Conservation (phyloP, 2,113 vertebrate species). For the Equus quagga region DNA sequence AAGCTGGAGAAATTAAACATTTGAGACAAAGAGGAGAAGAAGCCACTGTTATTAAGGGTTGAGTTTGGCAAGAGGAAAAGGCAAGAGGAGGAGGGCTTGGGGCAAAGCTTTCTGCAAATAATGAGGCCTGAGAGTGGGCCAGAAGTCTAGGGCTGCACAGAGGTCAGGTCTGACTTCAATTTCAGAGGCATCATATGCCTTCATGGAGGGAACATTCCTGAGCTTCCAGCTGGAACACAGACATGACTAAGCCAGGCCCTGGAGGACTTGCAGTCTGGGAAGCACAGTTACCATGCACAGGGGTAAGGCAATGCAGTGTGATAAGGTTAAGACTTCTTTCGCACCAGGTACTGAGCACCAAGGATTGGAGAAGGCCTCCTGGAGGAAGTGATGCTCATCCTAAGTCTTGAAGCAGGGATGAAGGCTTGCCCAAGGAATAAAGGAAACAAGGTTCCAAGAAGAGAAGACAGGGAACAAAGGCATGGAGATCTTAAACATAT, state of each 20-base stretch:
- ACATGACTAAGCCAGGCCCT: not conserved
- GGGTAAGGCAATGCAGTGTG: not conserved
- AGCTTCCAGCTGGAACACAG: not conserved
- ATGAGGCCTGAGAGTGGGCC: not conserved
- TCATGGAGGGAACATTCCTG: not conserved
- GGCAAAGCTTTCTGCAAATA: conserved; percentile 31
- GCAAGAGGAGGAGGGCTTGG: not conserved
- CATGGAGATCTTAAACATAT: not conserved
- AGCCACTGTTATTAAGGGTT: conserved; percentile 25
- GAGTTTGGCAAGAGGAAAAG: not conserved
- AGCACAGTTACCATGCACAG: not conserved
- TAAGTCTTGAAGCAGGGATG: not conserved
- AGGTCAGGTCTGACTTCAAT: not conserved
- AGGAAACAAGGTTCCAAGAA: conserved; percentile 18
- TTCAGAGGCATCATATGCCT: not conserved
- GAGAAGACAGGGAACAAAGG: not conserved
- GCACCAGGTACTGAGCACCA: not conserved
- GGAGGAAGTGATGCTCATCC: not conserved
- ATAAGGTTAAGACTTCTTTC: not conserved
- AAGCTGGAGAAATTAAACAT: conserved; percentile 48
- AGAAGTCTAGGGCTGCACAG: not conserved
- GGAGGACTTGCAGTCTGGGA: not conserved
- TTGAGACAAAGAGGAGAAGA: conserved; percentile 37
- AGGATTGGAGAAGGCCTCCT: not conserved
- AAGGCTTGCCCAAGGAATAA: not conserved